Evolutionary conservation across 2,797 vertebrate genomes (phyloP), one percentile per base, ranked within the genome.

Genomic region (Crocidura indochinensis): DNA sequence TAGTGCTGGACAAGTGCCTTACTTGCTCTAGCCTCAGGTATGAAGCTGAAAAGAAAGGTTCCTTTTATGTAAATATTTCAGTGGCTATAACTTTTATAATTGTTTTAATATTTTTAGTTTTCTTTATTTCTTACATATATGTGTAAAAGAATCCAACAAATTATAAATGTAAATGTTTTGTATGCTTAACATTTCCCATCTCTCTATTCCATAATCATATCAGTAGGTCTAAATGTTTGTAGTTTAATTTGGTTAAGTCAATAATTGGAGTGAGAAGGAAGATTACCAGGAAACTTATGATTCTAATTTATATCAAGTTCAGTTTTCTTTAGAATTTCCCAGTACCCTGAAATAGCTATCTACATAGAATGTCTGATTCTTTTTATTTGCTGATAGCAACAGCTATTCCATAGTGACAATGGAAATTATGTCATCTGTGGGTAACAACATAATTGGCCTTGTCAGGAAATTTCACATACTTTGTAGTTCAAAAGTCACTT

Each of bases 391-490:
- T 69, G 47, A 38, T 49, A 60, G 78, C 17, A 24, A 53, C 65
- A 79, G 44, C 31, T 74, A 83, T 31, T 80, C 81, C 15, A 67
- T 38, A 31, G 10, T 65, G 82, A 24, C 19, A 8, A 24, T 51
- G 62, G 53, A 80, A 78, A 77, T n/a, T 84, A 62, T 27, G 60
- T 38, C 49, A 19, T 87, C 84, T 90, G 88, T 47, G n/a, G 88
- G 29, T 47, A 72, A 83, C 9, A 75, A 83, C n/a, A 11, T 78
- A 47, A 82, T 79, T 64, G 56, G 22, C 10, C 49, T 31, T 3
- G 4, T 67, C 44, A 38, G 69, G 72, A 82, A 77, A 74, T 20
- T 62, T 62, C 17, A 62, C 20, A 64, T 26, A 86, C 22, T 49
- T 15, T 84, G 22, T 46, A 46, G 20, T 7, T 81, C 74, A 38